Conservation (phyloP, 1,140 invertebrate species). For the Heliconius hermathena region DNA sequence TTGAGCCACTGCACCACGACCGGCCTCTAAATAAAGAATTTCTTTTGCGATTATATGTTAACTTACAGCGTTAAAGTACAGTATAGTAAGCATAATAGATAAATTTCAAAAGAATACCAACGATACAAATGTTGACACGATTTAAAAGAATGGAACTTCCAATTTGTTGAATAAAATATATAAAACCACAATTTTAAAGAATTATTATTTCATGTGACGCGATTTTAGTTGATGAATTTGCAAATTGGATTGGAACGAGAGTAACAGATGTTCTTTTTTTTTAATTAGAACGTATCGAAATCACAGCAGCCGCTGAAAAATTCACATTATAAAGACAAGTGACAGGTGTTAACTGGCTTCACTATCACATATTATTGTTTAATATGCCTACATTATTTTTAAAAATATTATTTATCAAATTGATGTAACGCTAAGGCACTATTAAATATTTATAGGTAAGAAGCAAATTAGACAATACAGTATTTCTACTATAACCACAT, state of each 20-base stretch:
- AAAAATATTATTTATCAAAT: neutral
- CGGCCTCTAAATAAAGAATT: too few relatives aligned
- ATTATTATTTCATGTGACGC: constrained; percentile 14
- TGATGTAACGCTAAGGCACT: too few relatives aligned
- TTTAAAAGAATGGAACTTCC: neutral
- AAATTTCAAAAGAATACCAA: neutral
- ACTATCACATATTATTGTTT: neutral
- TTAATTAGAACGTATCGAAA: constrained; percentile 26
- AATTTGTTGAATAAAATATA: constrained; percentile 11
- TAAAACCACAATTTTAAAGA: neutral
- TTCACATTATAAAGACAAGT: constrained; percentile 9
- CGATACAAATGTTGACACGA: neutral
- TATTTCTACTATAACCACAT: neutral
- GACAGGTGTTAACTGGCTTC: neutral
- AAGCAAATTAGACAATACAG: neutral
- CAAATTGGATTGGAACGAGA: constrained; percentile 26
- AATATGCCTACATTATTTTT: neutral
- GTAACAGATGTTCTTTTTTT: constrained; percentile 23
- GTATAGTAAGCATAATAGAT: neutral
- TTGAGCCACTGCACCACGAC: too few relatives aligned
- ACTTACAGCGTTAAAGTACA: neutral
- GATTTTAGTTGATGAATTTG: constrained; percentile 30
- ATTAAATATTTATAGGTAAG: too few relatives aligned
- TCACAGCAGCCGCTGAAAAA: constrained; percentile 16
- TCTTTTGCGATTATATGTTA: neutral